Conservation (phyloP, 2,888 invertebrate species). For the Acheta domesticus region DNA sequence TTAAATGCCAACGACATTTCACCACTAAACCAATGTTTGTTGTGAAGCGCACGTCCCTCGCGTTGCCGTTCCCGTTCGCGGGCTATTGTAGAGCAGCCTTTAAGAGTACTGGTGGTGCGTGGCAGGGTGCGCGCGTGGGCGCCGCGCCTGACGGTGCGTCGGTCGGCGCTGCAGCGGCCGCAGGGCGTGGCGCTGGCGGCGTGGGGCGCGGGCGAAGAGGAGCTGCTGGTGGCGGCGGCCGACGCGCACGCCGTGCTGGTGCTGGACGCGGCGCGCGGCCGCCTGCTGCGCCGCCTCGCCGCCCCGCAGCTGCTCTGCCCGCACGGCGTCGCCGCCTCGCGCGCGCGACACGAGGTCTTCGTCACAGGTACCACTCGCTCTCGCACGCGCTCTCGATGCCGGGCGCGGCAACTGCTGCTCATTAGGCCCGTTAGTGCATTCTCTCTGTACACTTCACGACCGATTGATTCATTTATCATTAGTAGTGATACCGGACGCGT, state of each 20-base stretch:
- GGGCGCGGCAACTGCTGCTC: no score
- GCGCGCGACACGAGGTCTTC: slow-evolving; percentile 56
- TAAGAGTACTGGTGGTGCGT: no score
- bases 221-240: slow-evolving; percentile 66
- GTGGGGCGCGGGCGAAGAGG: slow-evolving; percentile 59
- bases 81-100: no score
- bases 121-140: slow-evolving; percentile 53
- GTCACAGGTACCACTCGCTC: slow-evolving; percentile 51
- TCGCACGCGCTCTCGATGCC: no score
- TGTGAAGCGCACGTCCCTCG: no score
- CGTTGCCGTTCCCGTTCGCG: no score
- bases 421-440: no score
- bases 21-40: no score
- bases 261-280: slow-evolving; percentile 45
- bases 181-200: slow-evolving; percentile 65
- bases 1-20: no score
- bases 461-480: no score
- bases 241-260: slow-evolving; percentile 54
- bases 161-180: slow-evolving; percentile 57
- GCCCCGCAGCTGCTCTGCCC: slow-evolving; percentile 61
- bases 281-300: slow-evolving; percentile 53
- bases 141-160: slow-evolving; percentile 55
- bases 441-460: no score
- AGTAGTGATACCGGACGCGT: no score
- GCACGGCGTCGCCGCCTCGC: slow-evolving; percentile 59